Percentiles rank a stretch among this genome's conserved stretches.
Evolutionary conservation across 1,140 invertebrate genomes (phyloP).

Genomic region (Diachasma alloeum): DNA sequence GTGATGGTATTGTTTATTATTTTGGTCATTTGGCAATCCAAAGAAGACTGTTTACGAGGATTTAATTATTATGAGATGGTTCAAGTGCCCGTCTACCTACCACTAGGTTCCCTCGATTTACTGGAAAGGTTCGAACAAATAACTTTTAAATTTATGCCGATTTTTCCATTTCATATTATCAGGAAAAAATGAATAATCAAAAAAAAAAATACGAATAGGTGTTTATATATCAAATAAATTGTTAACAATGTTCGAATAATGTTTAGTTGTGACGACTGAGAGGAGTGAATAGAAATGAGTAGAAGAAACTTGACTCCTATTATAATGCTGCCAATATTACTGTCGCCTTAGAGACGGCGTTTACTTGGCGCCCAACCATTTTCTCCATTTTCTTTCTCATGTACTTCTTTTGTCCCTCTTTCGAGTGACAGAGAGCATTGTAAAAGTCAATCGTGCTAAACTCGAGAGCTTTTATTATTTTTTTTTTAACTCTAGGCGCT

Average conservation of each 20-base stretch:
- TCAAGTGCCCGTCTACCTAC: slow-evolving; percentile 59
- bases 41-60: slow-evolving; percentile 51
- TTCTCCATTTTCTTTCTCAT: background rate
- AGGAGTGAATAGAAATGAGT: background rate
- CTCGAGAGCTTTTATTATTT: background rate
- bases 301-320: background rate
- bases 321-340: background rate
- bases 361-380: background rate
- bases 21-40: slow-evolving; percentile 53
- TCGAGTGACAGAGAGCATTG: background rate
- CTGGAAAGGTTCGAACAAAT: slow-evolving; percentile 63
- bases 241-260: too few relatives aligned
- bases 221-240: background rate
- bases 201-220: background rate
- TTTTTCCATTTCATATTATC: slow-evolving; percentile 8
- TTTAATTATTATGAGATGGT: slow-evolving; percentile 48
- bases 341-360: background rate
- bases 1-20: slow-evolving; percentile 13
- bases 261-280: background rate
- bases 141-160: slow-evolving; percentile 56
- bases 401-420: background rate
- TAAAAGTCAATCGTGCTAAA: background rate
- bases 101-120: slow-evolving; percentile 65
- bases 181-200: background rate
- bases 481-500: background rate